Evolutionary conservation across 2,888 invertebrate species (phyloP), one percentile per base, ranked within the genome.

Genomic region (Bombylius discolor): DNA sequence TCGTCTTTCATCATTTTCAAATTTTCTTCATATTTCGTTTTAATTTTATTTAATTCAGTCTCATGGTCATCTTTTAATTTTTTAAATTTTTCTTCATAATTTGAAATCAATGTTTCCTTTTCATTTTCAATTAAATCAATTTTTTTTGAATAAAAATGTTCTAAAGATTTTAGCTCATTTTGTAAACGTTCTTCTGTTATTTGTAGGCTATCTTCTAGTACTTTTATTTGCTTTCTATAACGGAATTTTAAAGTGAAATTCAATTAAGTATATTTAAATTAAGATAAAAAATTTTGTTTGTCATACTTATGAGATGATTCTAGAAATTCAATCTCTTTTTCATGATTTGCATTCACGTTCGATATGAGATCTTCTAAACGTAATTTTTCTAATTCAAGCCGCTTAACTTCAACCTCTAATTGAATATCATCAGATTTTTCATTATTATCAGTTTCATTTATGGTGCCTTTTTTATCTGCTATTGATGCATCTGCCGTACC

Each of bases 271-370:
- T n/a, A 23, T 23, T 23, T 23, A 23, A 2, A 23, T 23, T 42
- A 36, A 36, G 8, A 8, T 36, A 6, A 36, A 36, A 8, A 42
- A 42, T 42, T 42, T 42, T 36, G 7, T 36, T 5, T 36, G 34
- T 36, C 61, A 65, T 58, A 73, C 74, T 69, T 72, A 56, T 72
- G 71, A 2, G 74, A 71, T 12, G 59, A 64, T 47, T 74, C 72
- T n/a, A 74, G 66, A 59, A 74, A 63, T 49, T 70, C 68, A n/a
- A 74, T 67, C 60, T 74, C 74, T 47, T 68, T 70, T 51, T 74
- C 74, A 58, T 73, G 71, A 62, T 73, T 72, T 5, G 66, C 65
- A 55, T 69, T 70, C 54, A 73, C 68, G 54, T 69, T 73, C 49
- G 71, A 67, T 51, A 73, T 62, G 47, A 73, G 59, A 58, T 74